Evolutionary conservation across 2,113 vertebrate species (phyloP).

Genomic region (Lasiurus borealis): DNA sequence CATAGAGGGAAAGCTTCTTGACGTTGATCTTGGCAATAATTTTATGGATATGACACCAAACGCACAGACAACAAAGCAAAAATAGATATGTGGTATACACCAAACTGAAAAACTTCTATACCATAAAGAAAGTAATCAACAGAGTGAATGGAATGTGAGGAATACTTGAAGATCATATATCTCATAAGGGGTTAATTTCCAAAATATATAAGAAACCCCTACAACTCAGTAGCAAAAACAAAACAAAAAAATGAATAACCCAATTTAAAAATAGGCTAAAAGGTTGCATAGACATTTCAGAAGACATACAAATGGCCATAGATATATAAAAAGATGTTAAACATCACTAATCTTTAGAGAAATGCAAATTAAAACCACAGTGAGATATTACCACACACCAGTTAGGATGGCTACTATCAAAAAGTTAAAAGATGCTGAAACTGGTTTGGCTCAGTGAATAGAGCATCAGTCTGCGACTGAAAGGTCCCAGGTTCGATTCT

Average conservation of each 20-base stretch:
- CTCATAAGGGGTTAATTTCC: background rate
- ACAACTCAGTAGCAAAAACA: background rate
- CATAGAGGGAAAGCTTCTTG: background rate
- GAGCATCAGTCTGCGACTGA: too few relatives aligned
- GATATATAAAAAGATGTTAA: background rate
- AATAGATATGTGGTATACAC: background rate
- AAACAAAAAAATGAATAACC: background rate
- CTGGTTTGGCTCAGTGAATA: too few relatives aligned
- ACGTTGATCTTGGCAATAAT: background rate
- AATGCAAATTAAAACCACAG: background rate
- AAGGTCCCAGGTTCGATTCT: too few relatives aligned
- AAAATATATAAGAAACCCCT: background rate
- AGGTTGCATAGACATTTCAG: background rate
- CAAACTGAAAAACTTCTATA: background rate
- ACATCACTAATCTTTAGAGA: background rate
- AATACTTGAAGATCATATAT: background rate
- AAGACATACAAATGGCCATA: background rate
- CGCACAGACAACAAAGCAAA: background rate
- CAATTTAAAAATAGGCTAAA: background rate
- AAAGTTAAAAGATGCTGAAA: background rate
- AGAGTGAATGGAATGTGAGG: background rate
- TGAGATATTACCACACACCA: background rate
- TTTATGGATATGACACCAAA: background rate
- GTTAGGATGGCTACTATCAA: background rate
- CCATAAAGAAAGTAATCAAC: background rate